Conservation (phyloP, 2,888 invertebrate genomes). For the Teinopalpus imperialis region DNA sequence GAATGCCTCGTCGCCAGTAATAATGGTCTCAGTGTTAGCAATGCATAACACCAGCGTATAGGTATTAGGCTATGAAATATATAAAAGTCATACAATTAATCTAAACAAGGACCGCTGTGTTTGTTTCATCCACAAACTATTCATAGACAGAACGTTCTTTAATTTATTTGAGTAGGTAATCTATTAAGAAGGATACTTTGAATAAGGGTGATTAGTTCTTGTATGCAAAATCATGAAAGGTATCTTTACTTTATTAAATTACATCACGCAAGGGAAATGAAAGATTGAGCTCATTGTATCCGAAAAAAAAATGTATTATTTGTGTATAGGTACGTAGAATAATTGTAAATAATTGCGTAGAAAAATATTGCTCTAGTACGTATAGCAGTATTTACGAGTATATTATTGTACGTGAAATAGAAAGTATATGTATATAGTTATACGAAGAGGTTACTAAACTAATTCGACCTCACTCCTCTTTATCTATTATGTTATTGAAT, state of each 20-base stretch:
- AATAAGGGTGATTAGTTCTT: slow-evolving; percentile 23
- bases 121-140: slow-evolving; percentile 3
- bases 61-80: no score
- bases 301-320: slow-evolving; percentile 7
- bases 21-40: no score
- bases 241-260: slow-evolving; percentile 21
- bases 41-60: no score
- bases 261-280: slow-evolving; percentile 21
- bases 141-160: slow-evolving; percentile 17
- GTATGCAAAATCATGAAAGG: slow-evolving; percentile 23
- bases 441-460: neutral
- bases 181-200: slow-evolving; percentile 17
- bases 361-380: neutral
- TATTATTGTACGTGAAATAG: neutral
- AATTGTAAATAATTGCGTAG: no score
- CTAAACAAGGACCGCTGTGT: neutral
- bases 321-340: no score
- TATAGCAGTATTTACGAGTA: neutral
- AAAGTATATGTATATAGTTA: neutral
- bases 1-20: no score
- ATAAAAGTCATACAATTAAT: slow-evolving; percentile 2
- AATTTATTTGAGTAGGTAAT: slow-evolving; percentile 25
- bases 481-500: slow-evolving; percentile 69
- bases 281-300: neutral
- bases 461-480: slow-evolving; percentile 30